Base-by-base conservation (phyloP, 1,140 invertebrate species). In the Drosophila leontia region DNA sequence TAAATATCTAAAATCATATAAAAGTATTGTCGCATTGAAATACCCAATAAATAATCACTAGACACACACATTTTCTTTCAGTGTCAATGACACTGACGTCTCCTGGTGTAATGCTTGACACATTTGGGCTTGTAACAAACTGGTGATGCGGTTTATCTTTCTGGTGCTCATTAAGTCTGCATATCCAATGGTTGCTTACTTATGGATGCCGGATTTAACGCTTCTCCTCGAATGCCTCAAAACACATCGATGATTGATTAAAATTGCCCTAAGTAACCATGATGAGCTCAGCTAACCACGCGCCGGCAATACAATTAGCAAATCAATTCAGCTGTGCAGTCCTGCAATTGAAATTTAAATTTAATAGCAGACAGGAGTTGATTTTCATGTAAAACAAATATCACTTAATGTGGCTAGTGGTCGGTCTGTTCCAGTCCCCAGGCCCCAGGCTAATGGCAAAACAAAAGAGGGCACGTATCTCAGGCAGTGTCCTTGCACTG, bases 351-450 rank as follows among this genome's bases (percentile, higher is more conserved):
- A 76, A 88, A 88, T 88, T 69, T 65, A 78, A 83, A 83, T 83
- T 83, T 74, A 67, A 81, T 58, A 68, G 39, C 48, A 23, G 53
- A 56, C 51, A 63, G 48, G 64, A 79, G 80, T 90, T 84, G 80
- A 88, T 90, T 80, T 90, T 90, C 85, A 81, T 88, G 84, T 88
- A 88, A 90, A 88, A 88, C 84, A 90, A 88, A 88, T 88, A 90
- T 90, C 81, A 90, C 85, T 90, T 88, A 88, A 90, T 88, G 85
- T 84, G 69, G 57, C 61, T 65, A 68, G 53, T 47, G 53, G 57
- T 48, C 9, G 42, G 47, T 63, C 37, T 2, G 37, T 39, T 13
- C 37, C 41, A n/a, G 42, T 6, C 4, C 1, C 19, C 83, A 87
- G 63, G 56, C n/a, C 11, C 42, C 62, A 26, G 64, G 69, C 85